Percentiles rank a stretch among this genome's conserved stretches.
Conservation (phyloP, 2,888 invertebrate genomes). For the Norana najaformis region DNA sequence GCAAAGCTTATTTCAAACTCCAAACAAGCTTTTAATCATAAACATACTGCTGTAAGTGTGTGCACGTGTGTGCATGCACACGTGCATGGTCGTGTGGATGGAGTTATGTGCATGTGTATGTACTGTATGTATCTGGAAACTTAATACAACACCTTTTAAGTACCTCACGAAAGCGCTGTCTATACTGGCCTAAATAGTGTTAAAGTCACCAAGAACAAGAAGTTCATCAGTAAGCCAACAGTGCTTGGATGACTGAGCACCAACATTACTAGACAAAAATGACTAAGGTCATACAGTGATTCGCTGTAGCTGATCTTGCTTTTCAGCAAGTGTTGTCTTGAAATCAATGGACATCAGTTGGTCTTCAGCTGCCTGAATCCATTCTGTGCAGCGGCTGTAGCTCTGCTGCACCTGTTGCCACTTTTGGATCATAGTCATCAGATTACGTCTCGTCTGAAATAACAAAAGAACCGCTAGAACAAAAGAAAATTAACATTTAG, state of each 20-base stretch:
- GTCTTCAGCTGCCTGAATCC: constrained; percentile 86
- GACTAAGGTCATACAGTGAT: neutral
- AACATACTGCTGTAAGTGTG: no score
- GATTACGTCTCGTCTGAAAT: constrained; percentile 52
- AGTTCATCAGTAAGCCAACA: neutral
- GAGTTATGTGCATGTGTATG: no score
- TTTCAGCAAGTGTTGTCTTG: constrained; percentile 54
- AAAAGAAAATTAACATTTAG: neutral
- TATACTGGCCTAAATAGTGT: no score
- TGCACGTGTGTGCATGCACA: no score
- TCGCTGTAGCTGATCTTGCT: constrained; percentile 54
- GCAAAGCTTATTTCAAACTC: no score
- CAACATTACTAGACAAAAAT: neutral
- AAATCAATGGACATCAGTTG: constrained; percentile 69
- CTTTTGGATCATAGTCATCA: constrained; percentile 82
- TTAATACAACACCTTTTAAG: no score
- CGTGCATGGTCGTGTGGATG: no score
- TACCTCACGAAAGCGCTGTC: no score
- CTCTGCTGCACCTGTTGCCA: constrained; percentile 88
- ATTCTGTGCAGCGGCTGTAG: constrained; percentile 80
- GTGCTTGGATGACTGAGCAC: neutral
- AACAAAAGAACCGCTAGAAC: neutral
- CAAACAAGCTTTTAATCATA: no score
- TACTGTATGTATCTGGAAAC: no score
- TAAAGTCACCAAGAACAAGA: no score